Percentiles rank a stretch among this genome's conserved stretches.
These are phyloP conservation scores for Chlorospingus semifuscus DNA, from an alignment of 2,797 vertebrate species.

Conservation along the genomic window DNA sequence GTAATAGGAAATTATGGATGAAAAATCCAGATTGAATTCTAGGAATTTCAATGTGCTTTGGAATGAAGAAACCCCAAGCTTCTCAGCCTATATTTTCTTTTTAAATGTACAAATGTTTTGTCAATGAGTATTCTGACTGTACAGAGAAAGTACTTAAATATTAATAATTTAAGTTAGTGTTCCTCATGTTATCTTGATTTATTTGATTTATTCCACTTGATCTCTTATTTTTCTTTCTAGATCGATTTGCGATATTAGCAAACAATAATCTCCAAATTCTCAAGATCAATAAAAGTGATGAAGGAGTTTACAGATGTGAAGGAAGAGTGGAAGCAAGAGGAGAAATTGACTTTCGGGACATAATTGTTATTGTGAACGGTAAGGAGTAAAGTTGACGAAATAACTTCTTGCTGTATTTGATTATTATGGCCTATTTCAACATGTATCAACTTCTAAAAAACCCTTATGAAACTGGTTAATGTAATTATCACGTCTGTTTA, in stretches of 20 bases:
- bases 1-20: not conserved
- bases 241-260: conserved; percentile 86
- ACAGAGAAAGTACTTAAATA: not conserved
- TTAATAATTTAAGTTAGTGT: not conserved
- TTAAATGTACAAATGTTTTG: conserved; percentile 50
- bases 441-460: not conserved
- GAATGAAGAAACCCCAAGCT: not conserved
- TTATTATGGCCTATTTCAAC: not conserved
- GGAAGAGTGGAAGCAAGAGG: conserved; percentile 96
- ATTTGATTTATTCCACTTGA: not conserved
- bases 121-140: conserved; percentile 11
- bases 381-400: conserved; percentile 55
- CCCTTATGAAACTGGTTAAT: not conserved
- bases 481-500: not conserved
- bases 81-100: conserved; percentile 68
- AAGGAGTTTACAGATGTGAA: conserved; percentile 96
- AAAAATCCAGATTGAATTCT: conserved; percentile 19
- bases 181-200: not conserved
- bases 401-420: not conserved
- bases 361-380: conserved; percentile 95
- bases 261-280: conserved; percentile 97
- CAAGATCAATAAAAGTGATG: conserved; percentile 92
- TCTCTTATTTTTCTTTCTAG: conserved; percentile 72
- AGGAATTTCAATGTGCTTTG: not conserved
- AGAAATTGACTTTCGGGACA: conserved; percentile 97